These are phyloP conservation scores for Bombus cullumanus DNA, from an alignment of 1,140 invertebrate species.

Conservation along the genomic window DNA sequence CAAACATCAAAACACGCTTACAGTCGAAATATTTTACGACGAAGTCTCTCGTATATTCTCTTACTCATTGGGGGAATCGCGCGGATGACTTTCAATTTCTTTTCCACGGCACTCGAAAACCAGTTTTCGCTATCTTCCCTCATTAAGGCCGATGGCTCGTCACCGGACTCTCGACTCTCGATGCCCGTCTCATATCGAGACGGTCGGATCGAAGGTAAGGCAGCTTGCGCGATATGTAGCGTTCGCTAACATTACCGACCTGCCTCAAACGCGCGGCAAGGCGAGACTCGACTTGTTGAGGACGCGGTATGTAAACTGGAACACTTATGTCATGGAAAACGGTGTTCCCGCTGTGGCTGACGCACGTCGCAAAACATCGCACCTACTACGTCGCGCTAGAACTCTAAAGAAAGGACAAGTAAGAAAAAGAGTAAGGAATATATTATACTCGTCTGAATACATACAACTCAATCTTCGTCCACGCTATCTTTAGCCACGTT, in stretches of 20 bases:
- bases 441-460: not conserved
- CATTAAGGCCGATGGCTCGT: conserved; percentile 28
- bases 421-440: not conserved
- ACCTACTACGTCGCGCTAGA: not conserved
- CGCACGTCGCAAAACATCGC: conserved; percentile 20
- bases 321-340: conserved; percentile 50
- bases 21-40: too few relatives aligned
- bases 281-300: conserved; percentile 30
- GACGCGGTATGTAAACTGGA: conserved; percentile 32
- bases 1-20: too few relatives aligned
- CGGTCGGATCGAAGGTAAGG: conserved; percentile 70
- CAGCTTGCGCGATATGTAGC: conserved; percentile 64
- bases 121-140: conserved; percentile 55
- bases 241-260: conserved; percentile 71
- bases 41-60: too few relatives aligned
- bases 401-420: not conserved
- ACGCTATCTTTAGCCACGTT: conserved; percentile 20
- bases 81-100: conserved; percentile 57
- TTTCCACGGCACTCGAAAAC: conserved; percentile 44
- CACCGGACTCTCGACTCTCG: not conserved
- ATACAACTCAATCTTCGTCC: not conserved
- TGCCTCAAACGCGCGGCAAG: conserved; percentile 70
- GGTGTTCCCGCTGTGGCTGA: conserved; percentile 9
- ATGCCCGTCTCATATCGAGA: conserved; percentile 59
- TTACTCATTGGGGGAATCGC: conserved; percentile 15